phyloP scores from a whole-genome alignment of 2,797 vertebrate genomes.

The Urosaurus nigricauda region DNA sequence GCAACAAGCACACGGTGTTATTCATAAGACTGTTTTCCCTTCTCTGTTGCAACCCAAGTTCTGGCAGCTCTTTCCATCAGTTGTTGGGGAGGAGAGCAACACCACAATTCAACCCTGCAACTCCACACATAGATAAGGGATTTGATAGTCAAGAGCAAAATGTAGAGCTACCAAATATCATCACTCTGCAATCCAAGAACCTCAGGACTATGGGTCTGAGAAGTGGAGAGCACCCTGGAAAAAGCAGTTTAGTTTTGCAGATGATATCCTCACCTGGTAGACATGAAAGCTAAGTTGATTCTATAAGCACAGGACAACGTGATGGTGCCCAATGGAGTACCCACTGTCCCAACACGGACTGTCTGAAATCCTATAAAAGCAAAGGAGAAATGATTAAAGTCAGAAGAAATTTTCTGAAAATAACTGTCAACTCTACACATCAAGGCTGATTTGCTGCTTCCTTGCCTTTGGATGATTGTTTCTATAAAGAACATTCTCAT shows the following conservation, averaged over 20 bases:
- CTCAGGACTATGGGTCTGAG: background rate
- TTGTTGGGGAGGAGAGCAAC: slow-evolving; percentile 52
- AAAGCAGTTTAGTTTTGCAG: slow-evolving; percentile 31
- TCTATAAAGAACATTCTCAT: background rate
- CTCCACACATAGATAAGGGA: slow-evolving; percentile 54
- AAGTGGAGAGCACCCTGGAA: background rate
- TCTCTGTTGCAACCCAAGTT: slow-evolving; percentile 48
- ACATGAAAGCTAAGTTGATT: slow-evolving; percentile 98
- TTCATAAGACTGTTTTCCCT: slow-evolving; percentile 59
- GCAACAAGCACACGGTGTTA: slow-evolving; percentile 78
- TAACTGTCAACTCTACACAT: background rate
- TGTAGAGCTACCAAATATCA: slow-evolving; percentile 60
- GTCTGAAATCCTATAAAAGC: slow-evolving; percentile 91
- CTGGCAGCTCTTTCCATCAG: slow-evolving; percentile 26
- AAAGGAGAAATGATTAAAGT: slow-evolving; percentile 52
- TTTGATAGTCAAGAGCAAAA: slow-evolving; percentile 43
- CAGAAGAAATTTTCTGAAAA: background rate
- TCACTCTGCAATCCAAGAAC: slow-evolving; percentile 40
- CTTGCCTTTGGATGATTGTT: background rate
- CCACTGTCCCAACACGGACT: slow-evolving; percentile 95
- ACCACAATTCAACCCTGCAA: slow-evolving; percentile 54
- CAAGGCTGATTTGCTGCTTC: background rate
- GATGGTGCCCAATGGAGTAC: slow-evolving; percentile 94
- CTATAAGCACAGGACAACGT: slow-evolving; percentile 97
- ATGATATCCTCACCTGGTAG: slow-evolving; percentile 87